A percentile compares a stretch with the other conserved stretches of the same genome.
phyloP scores from a whole-genome alignment of 2,888 invertebrate species.

The Cremastinae sp. region DNA sequence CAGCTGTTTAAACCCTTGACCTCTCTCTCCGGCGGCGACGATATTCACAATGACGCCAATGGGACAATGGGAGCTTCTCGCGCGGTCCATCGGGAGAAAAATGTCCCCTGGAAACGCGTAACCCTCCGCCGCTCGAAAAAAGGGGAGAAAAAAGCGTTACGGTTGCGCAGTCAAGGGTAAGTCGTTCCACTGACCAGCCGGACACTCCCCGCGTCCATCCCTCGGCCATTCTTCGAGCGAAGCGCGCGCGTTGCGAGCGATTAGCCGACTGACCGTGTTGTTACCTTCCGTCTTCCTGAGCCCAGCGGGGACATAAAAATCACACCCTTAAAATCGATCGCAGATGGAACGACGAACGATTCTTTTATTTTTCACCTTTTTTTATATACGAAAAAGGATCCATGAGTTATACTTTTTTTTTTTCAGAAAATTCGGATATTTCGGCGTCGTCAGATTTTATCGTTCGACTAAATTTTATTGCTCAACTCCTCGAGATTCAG shows the following conservation, averaged over 20 bases:
- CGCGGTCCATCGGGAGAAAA: slow-evolving; percentile 48
- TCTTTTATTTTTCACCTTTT: slow-evolving; percentile 4
- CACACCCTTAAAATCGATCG: slow-evolving; percentile 45
- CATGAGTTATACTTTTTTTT: not conserved
- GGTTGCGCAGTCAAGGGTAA: slow-evolving; percentile 43
- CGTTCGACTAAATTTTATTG: slow-evolving; percentile 1
- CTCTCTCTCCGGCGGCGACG: slow-evolving; percentile 67
- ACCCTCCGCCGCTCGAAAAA: slow-evolving; percentile 39
- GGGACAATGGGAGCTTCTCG: slow-evolving; percentile 49
- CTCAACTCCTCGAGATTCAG: too few species aligned
- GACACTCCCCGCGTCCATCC: slow-evolving; percentile 1
- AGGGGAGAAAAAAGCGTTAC: slow-evolving; percentile 43
- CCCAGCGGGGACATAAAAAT: slow-evolving; percentile 33
- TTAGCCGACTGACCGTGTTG: slow-evolving; percentile 53
- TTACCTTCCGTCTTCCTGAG: slow-evolving; percentile 17
- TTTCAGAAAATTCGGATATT: not conserved
- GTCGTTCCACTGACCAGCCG: slow-evolving; percentile 45
- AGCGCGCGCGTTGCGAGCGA: slow-evolving; percentile 50
- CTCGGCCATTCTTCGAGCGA: slow-evolving; percentile 19
- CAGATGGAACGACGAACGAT: slow-evolving; percentile 40
- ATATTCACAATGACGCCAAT: slow-evolving; percentile 61
- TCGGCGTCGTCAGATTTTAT: slow-evolving; percentile 1
- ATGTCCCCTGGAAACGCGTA: slow-evolving; percentile 39
- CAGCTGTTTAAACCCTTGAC: slow-evolving; percentile 77
- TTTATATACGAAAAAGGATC: slow-evolving; percentile 8